These are phyloP conservation scores for Apamea monoglypha DNA, from an alignment of 2,888 invertebrate genomes.

Conservation along the genomic window DNA sequence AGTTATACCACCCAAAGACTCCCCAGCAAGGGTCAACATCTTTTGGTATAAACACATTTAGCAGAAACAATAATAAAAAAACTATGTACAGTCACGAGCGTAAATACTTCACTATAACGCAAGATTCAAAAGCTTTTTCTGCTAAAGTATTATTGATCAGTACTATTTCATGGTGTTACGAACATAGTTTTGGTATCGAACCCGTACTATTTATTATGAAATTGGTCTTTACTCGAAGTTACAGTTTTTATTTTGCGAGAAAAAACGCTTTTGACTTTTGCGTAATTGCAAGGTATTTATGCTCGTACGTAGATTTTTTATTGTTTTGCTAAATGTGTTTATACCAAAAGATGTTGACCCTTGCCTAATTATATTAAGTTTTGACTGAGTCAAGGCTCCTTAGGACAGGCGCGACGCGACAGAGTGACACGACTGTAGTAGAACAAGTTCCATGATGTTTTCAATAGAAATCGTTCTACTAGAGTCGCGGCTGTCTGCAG, in stretches of 20 bases:
- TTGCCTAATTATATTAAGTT: too few relatives aligned
- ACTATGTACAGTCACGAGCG: not conserved
- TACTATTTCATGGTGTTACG: not conserved
- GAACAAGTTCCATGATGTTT: too few relatives aligned
- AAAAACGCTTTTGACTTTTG: not conserved
- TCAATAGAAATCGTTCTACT: too few relatives aligned
- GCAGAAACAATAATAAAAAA: too few relatives aligned
- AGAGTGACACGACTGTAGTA: too few relatives aligned
- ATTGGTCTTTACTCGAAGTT: not conserved
- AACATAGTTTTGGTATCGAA: not conserved
- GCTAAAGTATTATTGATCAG: not conserved
- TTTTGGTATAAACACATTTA: too few relatives aligned
- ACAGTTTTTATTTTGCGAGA: not conserved
- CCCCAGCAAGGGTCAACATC: slow-evolving; percentile 10
- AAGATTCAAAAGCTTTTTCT: not conserved
- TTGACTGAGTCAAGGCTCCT: not conserved
- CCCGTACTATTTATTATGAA: not conserved
- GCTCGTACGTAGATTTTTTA: not conserved
- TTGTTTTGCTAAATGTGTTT: too few relatives aligned
- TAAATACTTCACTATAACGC: not conserved
- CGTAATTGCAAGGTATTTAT: not conserved
- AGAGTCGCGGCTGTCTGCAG: too few relatives aligned
- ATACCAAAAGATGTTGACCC: too few relatives aligned
- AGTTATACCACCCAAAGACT: slow-evolving; percentile 21
- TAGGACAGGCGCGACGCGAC: too few relatives aligned